Conservation (phyloP, 2,888 invertebrate species). For the Pyrrhosoma nymphula region DNA sequence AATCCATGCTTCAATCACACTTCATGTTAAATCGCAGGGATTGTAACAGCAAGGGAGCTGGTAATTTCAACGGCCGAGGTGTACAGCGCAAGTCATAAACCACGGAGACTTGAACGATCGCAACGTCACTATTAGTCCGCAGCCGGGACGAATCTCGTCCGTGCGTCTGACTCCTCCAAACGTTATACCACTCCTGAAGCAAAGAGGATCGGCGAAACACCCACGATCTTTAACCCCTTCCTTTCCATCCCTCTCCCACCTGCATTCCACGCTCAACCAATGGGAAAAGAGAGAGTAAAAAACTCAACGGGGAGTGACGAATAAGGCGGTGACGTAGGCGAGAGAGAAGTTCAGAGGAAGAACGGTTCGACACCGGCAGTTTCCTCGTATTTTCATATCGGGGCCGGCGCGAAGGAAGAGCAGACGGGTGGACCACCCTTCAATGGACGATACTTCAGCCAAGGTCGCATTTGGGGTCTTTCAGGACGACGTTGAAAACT, state of each 20-base stretch:
- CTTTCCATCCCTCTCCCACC: not conserved
- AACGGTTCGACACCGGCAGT: not conserved
- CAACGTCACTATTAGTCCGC: no score
- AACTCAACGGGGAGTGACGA: constrained; percentile 37
- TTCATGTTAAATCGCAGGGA: no score
- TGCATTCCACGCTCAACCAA: constrained; percentile 22
- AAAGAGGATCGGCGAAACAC: not conserved
- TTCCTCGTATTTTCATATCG: not conserved
- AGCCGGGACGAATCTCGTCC: not conserved
- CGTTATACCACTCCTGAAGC: not conserved
- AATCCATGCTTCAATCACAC: no score
- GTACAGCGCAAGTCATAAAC: not conserved
- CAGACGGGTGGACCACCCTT: not conserved
- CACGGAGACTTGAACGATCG: not conserved
- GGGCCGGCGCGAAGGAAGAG: not conserved
- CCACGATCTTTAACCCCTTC: constrained; percentile 15
- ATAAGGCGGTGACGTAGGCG: constrained; percentile 27
- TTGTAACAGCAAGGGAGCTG: not conserved
- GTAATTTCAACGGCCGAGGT: not conserved
- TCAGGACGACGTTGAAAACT: not conserved
- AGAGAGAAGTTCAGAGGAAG: not conserved
- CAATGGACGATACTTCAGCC: not conserved
- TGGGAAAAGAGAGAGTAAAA: constrained; percentile 42
- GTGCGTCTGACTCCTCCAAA: not conserved
- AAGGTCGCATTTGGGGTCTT: not conserved